phyloP scores from a whole-genome alignment of 2,888 invertebrate species.

The Melanophora roralis region DNA sequence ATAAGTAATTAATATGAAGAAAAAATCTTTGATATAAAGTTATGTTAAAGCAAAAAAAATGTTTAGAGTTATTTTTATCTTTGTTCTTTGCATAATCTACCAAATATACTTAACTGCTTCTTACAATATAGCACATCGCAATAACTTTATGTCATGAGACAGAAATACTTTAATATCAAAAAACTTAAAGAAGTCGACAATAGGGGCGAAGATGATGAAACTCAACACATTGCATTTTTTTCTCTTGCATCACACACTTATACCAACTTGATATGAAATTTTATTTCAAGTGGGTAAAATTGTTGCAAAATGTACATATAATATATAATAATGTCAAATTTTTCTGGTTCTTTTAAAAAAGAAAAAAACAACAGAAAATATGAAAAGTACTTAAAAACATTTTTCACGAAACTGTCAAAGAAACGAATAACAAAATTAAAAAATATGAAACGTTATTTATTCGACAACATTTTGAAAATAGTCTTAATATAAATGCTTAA shows the following conservation, averaged over 20 bases:
- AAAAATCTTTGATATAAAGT: too few species aligned
- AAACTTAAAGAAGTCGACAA: not conserved
- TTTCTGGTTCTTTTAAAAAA: not conserved
- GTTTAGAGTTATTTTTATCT: too few species aligned
- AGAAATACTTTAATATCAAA: constrained; percentile 29
- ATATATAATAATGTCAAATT: constrained; percentile 18
- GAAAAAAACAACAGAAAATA: too few species aligned
- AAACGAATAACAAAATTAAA: constrained; percentile 1
- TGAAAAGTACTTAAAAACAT: constrained; percentile 25
- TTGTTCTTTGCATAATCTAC: too few species aligned
- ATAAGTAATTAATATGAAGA: too few species aligned
- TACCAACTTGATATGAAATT: constrained; percentile 40
- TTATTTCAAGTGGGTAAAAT: constrained; percentile 39
- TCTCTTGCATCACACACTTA: not conserved
- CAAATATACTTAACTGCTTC: not conserved
- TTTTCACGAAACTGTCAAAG: constrained; percentile 3
- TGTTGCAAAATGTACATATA: constrained; percentile 23
- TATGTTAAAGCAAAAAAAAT: too few species aligned
- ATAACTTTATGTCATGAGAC: constrained; percentile 19
- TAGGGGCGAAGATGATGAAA: constrained; percentile 30
- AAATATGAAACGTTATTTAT: constrained; percentile 12
- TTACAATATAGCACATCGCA: not conserved
- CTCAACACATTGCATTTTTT: constrained; percentile 53
- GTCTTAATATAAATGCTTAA: not conserved
- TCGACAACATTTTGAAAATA: not conserved